Evolutionary conservation across 2,113 vertebrate genomes (phyloP), one percentile per base, ranked within the genome.

Genomic region (Tapirus terrestris): DNA sequence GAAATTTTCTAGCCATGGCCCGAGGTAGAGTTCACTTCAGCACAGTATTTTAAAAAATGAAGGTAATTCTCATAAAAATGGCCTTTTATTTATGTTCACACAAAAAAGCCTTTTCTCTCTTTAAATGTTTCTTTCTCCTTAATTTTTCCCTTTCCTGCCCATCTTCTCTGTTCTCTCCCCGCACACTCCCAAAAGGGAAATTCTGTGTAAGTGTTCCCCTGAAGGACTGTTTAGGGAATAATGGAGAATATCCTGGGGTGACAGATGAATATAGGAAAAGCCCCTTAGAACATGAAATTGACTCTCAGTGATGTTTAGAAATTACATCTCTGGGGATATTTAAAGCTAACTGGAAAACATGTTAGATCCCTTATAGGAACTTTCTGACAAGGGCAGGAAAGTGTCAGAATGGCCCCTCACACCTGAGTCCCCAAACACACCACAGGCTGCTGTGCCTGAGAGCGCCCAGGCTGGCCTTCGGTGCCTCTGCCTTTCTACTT

Each of bases 401-500:
- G 51, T 53, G 51, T 53, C 51, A 53, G 51, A 53, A 53, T 53
- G 51, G 51, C 51, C 12, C 8, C 51, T 53, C 51, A 53, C 51
- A 53, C 51, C 51, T 53, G 51, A 76, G 27, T 39, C 43, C 73
- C 27, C 73, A 31, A 18, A 17, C 73, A 5, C 9, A 31, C 27
- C 8, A 27, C 14, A 48, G 4, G 2, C 27, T 5, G 43, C 43
- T 31, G 27, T 0, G 31, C 39, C 56, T 4, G 11, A 9, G 39
- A 53, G 23, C 20, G 8, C 20, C 58, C 21, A 10, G 58, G 18
- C 1, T 48, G 87, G 12, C 36, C 16, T 8, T 45, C 51, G 14
- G 2, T 25, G 61, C 51, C 92, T 63, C n/a, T 39, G 36, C 14
- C 33, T n/a, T 25, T 56, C 36, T 21, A 29, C 39, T 11, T 23